A percentile compares a stretch with the other conserved stretches of the same genome.
Conservation (phyloP, 2,797 vertebrate genomes). For the Oreochromis mossambicus region DNA sequence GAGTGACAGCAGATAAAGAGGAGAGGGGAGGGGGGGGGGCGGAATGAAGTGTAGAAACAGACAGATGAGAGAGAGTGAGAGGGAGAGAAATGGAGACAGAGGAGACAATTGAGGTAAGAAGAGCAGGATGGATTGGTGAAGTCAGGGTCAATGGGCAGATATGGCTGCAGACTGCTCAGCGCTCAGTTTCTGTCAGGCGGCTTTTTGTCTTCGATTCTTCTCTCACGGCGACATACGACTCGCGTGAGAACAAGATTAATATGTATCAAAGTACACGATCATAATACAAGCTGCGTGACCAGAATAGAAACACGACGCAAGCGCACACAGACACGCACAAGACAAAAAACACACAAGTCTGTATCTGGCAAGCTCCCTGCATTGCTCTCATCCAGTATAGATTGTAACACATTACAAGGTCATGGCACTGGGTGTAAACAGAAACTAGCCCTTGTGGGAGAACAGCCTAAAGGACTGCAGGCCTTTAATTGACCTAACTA, state of each 20-base stretch:
- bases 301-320: background rate
- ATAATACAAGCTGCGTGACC: background rate
- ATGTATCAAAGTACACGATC: background rate
- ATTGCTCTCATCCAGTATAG: constrained; percentile 46
- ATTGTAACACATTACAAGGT: constrained; percentile 56
- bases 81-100: constrained; percentile 51
- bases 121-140: constrained; percentile 54
- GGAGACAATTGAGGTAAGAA: constrained; percentile 41
- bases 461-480: background rate
- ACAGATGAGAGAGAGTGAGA: constrained; percentile 39
- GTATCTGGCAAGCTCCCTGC: background rate
- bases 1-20: constrained; percentile 68
- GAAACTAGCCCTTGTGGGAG: constrained; percentile 21
- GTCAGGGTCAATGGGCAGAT: constrained; percentile 53
- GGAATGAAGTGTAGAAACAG: constrained; percentile 41
- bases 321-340: background rate
- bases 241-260: background rate
- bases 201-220: constrained; percentile 3
- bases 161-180: constrained; percentile 48
- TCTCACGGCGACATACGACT: background rate
- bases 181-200: background rate
- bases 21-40: background rate
- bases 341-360: background rate
- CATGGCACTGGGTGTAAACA: constrained; percentile 32
- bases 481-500: constrained; percentile 10